Evolutionary conservation across 1,140 invertebrate species (phyloP).

Genomic region (Goniozus legneri): DNA sequence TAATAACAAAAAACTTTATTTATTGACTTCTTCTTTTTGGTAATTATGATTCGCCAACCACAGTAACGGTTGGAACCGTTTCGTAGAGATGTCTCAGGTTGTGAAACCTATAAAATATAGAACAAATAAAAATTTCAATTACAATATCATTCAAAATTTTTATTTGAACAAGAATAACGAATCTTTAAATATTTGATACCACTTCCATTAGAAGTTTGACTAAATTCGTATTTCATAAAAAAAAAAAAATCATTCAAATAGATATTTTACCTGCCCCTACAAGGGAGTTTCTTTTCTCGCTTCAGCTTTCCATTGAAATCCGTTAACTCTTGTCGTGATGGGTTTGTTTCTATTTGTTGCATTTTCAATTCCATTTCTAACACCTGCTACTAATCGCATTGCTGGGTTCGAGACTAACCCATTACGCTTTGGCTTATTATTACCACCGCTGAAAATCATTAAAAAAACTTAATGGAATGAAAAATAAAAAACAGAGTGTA

Average conservation of each 20-base stretch:
- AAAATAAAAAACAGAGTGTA: too few relatives aligned
- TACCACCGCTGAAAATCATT: constrained; percentile 41
- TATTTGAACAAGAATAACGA: background rate
- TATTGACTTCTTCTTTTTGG: constrained; percentile 52
- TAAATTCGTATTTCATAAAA: background rate
- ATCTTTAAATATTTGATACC: constrained; percentile 7
- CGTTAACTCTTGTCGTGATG: constrained; percentile 51
- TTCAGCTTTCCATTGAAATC: constrained; percentile 53
- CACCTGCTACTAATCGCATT: constrained; percentile 67
- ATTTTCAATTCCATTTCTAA: constrained; percentile 68
- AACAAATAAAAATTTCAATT: background rate
- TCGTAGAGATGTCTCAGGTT: constrained; percentile 16
- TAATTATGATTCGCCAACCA: constrained; percentile 27
- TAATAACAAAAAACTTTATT: constrained; percentile 51
- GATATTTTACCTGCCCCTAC: constrained; percentile 49
- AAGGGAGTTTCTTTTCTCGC: constrained; percentile 52
- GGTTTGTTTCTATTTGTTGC: constrained; percentile 53
- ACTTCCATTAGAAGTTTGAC: background rate
- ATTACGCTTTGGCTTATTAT: constrained; percentile 72
- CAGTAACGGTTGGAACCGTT: constrained; percentile 18
- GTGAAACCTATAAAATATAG: background rate
- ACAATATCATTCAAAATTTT: background rate
- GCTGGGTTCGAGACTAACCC: constrained; percentile 91
- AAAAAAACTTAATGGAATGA: background rate
- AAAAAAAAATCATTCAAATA: background rate